A percentile compares a stretch with the other conserved stretches of the same genome.
Conservation (phyloP, 2,888 invertebrate species). For the Drosophila stalkeri region DNA sequence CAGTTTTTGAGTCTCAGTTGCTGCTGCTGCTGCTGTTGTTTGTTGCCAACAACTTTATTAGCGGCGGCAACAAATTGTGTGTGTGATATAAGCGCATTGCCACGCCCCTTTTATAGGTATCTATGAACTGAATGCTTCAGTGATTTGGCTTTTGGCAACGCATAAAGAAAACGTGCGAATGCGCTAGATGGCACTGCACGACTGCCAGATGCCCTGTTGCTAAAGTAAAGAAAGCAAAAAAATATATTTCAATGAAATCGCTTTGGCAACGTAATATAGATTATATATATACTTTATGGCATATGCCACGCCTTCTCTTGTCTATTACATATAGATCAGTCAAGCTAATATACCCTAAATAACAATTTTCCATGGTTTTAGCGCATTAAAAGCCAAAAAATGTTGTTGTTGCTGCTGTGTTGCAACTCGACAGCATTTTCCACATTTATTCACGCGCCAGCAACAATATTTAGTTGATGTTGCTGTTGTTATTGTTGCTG, state of each 20-base stretch:
- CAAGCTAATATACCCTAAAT: neutral
- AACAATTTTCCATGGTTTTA: neutral
- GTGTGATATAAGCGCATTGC: slow-evolving; percentile 46
- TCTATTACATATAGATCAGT: neutral
- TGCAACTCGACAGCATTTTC: slow-evolving; percentile 55
- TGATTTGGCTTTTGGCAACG: slow-evolving; percentile 52
- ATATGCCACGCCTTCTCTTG: neutral
- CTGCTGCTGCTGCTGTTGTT: slow-evolving; percentile 31
- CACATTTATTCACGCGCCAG: slow-evolving; percentile 61
- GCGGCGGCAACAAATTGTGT: slow-evolving; percentile 62
- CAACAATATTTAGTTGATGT: slow-evolving; percentile 18
- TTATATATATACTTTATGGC: neutral
- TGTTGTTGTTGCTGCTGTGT: slow-evolving; percentile 37
- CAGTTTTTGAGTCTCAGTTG: slow-evolving; percentile 35
- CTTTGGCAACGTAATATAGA: no score
- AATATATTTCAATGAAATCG: no score
- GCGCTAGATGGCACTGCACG: neutral
- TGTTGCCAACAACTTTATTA: slow-evolving; percentile 73
- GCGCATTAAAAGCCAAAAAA: slow-evolving; percentile 38
- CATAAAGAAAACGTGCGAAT: slow-evolving; percentile 8
- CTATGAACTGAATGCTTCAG: slow-evolving; percentile 40
- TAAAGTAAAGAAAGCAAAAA: no score
- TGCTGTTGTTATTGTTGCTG: slow-evolving; percentile 25
- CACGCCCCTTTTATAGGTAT: slow-evolving; percentile 41
- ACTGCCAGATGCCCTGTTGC: neutral